Percentiles rank a stretch among this genome's conserved stretches.
phyloP scores from a whole-genome alignment of 2,797 vertebrate genomes.

The Platalea minor region DNA sequence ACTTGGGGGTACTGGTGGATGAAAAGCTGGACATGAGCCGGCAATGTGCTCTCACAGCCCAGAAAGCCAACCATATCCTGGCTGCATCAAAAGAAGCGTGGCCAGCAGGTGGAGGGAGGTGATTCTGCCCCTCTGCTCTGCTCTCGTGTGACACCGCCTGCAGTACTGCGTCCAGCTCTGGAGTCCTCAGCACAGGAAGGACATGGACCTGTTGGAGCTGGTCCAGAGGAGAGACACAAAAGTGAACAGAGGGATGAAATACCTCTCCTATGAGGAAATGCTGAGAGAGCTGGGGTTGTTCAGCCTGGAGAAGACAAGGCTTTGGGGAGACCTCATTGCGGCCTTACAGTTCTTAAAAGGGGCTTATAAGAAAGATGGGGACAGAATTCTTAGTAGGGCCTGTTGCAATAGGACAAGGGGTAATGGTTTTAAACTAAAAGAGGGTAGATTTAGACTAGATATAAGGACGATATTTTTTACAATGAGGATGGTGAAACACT shows the following conservation, averaged over 20 bases:
- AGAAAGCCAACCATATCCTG: too few species aligned
- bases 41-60: too few species aligned
- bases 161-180: too few species aligned
- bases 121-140: too few species aligned
- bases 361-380: neutral
- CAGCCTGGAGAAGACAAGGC: neutral
- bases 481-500: neutral
- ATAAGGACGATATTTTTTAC: neutral
- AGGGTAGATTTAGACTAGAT: neutral
- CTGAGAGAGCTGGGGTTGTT: neutral
- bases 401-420: neutral
- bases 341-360: neutral
- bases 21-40: too few species aligned
- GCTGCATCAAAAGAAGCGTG: too few species aligned
- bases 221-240: neutral
- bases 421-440: neutral
- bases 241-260: neutral
- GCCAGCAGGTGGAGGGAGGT: too few species aligned
- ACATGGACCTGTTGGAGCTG: neutral
- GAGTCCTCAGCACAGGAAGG: neutral
- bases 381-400: neutral
- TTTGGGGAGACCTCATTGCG: rapidly evolving
- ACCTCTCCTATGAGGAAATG: neutral
- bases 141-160: too few species aligned
- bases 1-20: too few species aligned